Evolutionary conservation across 1,140 invertebrate species (phyloP), one percentile per base, ranked within the genome.

Genomic region (Lutraria rhynchaena): DNA sequence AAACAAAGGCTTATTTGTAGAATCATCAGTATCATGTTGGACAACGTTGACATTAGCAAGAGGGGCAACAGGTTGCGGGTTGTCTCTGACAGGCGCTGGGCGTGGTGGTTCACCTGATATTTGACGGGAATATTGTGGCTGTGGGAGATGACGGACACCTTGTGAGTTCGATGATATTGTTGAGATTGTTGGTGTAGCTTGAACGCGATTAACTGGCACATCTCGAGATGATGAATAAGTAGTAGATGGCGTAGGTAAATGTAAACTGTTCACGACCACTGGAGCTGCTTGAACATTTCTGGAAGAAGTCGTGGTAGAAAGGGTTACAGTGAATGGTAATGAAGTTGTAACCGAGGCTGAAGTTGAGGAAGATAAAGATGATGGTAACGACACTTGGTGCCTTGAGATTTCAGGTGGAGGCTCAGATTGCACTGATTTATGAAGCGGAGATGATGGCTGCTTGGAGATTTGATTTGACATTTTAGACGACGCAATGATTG

Each of bases 61-160:
- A 11, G 37, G 29, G 3, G 33, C 51, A 35, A 17, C 51, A 9
- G 1, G 44, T 22, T 37, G 22, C n/a, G 1, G 44, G 31, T 17
- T 49, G 33, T 46, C 35, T 15, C 1, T 17, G 22, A 24, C 63
- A 7, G 13, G 0, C 1, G 29, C 7, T 4, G 63, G 41, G 3
- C 27, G 63, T 24, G 29, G 44, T 3, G n/a, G 27, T 27, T 60
- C 24, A 15, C 31, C 31, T 17, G 73, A 17, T 13, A 75, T 37
- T 3, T 61, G 73, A 33, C 73, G 57, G 41, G 73, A 57, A 44
- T 61, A 60, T 46, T 75, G 73, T 44, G 57, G 49, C 44, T 60
- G 73, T n/a, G 73, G 73, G 44, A 75, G 73, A 41, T 33, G 55
- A 4, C 49, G 41, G 0, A 75, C 73, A 44, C 73, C 73, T 49